These are phyloP conservation scores for Noctua janthe DNA, from an alignment of 2,888 invertebrate species.

Conservation along the genomic window DNA sequence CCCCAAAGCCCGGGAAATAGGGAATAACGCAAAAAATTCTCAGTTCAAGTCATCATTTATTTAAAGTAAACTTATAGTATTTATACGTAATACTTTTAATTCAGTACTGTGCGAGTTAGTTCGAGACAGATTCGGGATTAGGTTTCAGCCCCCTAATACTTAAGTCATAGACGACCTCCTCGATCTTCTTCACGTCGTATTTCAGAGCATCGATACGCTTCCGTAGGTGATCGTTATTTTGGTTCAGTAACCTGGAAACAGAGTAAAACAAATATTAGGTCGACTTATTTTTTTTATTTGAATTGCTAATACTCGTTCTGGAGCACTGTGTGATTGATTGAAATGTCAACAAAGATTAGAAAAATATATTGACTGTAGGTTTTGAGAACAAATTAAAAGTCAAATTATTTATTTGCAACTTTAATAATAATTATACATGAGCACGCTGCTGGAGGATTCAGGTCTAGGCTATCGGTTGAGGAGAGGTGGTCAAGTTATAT, in stretches of 20 bases:
- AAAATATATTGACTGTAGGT: no score
- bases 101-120: background rate
- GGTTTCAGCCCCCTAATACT: slow-evolving; percentile 93
- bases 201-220: slow-evolving; percentile 97
- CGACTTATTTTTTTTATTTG: no score
- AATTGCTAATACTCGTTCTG: no score
- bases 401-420: no score
- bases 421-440: no score
- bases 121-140: background rate
- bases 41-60: slow-evolving; percentile 30
- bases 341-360: no score
- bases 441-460: no score
- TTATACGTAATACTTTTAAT: slow-evolving; percentile 21
- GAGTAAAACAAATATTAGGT: background rate
- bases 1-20: background rate
- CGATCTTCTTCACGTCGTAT: slow-evolving; percentile 98
- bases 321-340: no score
- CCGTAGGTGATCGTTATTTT: slow-evolving; percentile 97
- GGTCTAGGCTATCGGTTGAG: no score
- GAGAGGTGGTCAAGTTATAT: no score
- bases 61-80: slow-evolving; percentile 11
- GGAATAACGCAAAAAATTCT: background rate
- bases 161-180: slow-evolving; percentile 97
- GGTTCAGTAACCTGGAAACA: slow-evolving; percentile 92
- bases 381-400: no score